phyloP scores from a whole-genome alignment of 2,888 invertebrate species.

The Chymomyza fuscimana region DNA sequence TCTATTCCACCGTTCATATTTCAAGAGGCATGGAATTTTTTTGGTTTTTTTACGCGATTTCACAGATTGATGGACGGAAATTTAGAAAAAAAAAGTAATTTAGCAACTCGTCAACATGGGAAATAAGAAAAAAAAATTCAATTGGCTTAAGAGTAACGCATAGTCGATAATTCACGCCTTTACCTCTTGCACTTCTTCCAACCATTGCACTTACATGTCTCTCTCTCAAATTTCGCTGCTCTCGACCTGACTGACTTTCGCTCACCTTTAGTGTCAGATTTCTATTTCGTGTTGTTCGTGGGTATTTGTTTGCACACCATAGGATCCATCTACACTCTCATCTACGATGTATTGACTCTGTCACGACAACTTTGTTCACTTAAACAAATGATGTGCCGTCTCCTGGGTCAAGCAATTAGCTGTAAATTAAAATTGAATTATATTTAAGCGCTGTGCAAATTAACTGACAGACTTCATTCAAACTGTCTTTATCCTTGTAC shows the following conservation, averaged over 20 bases:
- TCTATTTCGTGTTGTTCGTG: constrained; percentile 19
- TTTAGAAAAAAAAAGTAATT: too few relatives aligned
- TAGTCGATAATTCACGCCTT: background rate
- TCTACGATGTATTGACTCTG: background rate
- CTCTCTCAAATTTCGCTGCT: background rate
- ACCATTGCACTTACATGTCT: background rate
- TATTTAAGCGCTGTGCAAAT: constrained; percentile 35
- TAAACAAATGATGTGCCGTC: constrained; percentile 35
- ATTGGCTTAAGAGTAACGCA: background rate
- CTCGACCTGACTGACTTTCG: constrained; percentile 17
- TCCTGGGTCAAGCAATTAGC: constrained; percentile 42
- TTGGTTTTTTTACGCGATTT: too few relatives aligned
- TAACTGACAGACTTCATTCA: constrained; percentile 7
- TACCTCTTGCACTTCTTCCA: background rate
- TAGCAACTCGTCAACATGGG: too few relatives aligned
- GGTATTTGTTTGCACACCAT: background rate
- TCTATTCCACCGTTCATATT: too few relatives aligned
- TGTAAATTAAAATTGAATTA: constrained; percentile 48
- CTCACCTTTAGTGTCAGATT: constrained; percentile 34
- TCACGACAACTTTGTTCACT: constrained; percentile 24
- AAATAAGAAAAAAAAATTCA: too few relatives aligned
- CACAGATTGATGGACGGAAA: too few relatives aligned
- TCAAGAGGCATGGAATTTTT: too few relatives aligned
- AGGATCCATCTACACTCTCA: background rate
- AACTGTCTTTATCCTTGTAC: background rate